Evolutionary conservation across 92 coral and sea anemone species (phyloP), one percentile per base, ranked within the genome.

Genomic region (Metridium senile): DNA sequence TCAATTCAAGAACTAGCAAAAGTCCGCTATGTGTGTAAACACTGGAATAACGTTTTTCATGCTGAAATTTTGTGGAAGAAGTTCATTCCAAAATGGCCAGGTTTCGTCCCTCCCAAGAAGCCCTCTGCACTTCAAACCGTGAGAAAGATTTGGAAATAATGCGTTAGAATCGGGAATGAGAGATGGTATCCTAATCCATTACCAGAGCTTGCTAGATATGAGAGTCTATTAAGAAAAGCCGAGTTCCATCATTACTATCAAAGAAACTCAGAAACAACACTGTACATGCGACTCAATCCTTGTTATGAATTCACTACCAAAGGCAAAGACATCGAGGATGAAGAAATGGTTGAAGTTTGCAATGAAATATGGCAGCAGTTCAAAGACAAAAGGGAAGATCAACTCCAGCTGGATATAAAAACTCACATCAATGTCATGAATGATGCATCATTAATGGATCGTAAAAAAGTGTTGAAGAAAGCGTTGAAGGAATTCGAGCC

Each of bases 151-250:
- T 82, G 86, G 86, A 32, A 32, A 22, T 32, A 54, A 33, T 26
- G 81, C 56, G 26, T 77, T 19, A 27, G 21, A 68, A 83, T 87
- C 35, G 91, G 88, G n/a, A 46, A 62, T 21, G 91, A 87, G 63
- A 76, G 66, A 28, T 87, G 91, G 91, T 72, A 52, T 17, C 63
- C 79, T n/a, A 49, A 82, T 28, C 88, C 88, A 1, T 28, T 87
- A 18, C 83, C 78, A 33, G 87, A 82, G 56, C 83, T 86, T 6
- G 77, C 63, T 17, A 67, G n/a, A 20, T 86, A 74, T 35, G 78
- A 83, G 54, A 70, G 47, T 18, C 35, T 19, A 8, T 61, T 86
- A 21, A 28, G 87, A 53, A 58, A 76, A 18, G 74, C 79, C 8
- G 83, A 81, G 71, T 45, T 53, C 7, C 33, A 31, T 27, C 74